Percentiles rank a stretch among this genome's conserved stretches.
These are phyloP conservation scores for Albula goreensis DNA, from an alignment of 2,113 vertebrate genomes.

Conservation along the genomic window DNA sequence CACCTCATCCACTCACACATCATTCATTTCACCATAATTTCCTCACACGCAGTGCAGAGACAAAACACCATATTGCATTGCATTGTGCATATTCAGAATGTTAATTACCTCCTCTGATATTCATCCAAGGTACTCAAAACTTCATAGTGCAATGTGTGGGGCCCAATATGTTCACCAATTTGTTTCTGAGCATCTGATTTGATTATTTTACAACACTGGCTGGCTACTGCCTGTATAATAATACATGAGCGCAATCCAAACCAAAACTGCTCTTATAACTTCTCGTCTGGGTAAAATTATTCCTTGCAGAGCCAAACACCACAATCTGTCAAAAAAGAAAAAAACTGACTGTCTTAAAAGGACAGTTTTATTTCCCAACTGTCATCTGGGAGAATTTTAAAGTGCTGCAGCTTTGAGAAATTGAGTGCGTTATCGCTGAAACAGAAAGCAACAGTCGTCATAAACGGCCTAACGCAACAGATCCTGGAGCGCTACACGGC, in stretches of 20 bases:
- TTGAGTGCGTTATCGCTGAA: constrained; percentile 16
- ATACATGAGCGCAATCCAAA: background rate
- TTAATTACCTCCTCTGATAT: background rate
- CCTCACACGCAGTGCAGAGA: background rate
- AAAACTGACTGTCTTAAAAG: background rate
- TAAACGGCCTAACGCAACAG: background rate
- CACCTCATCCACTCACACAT: background rate
- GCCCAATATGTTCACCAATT: background rate
- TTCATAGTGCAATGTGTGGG: background rate
- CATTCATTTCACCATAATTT: background rate
- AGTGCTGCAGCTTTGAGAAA: background rate
- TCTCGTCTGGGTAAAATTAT: background rate
- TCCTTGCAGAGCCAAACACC: background rate
- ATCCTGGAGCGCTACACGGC: constrained; percentile 3
- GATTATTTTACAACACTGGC: background rate
- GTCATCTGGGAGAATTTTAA: background rate
- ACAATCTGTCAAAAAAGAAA: background rate
- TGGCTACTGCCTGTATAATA: background rate
- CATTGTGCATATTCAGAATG: background rate
- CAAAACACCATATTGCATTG: background rate
- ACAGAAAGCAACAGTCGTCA: background rate
- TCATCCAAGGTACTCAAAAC: background rate
- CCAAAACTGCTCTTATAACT: background rate
- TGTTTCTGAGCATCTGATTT: background rate
- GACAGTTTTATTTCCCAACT: background rate